Evolutionary conservation across 2,113 vertebrate species (phyloP).

Genomic region (Indicator indicator): DNA sequence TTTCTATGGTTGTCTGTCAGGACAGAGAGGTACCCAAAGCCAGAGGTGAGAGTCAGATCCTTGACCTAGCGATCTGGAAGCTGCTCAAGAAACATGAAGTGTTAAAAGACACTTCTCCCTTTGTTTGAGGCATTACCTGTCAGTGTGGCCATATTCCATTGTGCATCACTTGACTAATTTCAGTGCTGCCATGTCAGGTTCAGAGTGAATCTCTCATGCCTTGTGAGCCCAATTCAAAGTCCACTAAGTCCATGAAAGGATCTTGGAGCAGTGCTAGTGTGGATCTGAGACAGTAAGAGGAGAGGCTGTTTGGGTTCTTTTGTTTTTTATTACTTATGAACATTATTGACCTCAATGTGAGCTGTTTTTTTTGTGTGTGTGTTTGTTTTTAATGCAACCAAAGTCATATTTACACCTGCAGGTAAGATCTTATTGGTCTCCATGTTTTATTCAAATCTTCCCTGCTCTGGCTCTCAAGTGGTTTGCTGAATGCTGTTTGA

Average conservation of each 20-base stretch:
- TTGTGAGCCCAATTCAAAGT: neutral
- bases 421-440: neutral
- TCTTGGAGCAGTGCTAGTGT: neutral
- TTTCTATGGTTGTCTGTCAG: neutral
- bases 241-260: neutral
- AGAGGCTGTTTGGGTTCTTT: neutral
- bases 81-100: neutral
- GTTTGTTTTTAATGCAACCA: neutral
- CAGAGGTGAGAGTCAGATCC: neutral
- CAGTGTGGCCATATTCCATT: neutral
- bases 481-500: neutral
- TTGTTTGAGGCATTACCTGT: neutral
- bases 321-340: neutral
- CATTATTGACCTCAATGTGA: neutral
- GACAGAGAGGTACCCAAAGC: neutral
- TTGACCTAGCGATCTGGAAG: neutral
- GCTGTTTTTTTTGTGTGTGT: too few species aligned
- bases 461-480: neutral
- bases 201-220: neutral
- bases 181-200: neutral
- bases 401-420: neutral
- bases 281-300: neutral
- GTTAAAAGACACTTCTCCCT: neutral
- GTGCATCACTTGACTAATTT: neutral
- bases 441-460: neutral